Percentiles rank a stretch among this genome's conserved stretches.
Conservation (phyloP, 2,888 invertebrate species). For the Noctuana brunneofusca region DNA sequence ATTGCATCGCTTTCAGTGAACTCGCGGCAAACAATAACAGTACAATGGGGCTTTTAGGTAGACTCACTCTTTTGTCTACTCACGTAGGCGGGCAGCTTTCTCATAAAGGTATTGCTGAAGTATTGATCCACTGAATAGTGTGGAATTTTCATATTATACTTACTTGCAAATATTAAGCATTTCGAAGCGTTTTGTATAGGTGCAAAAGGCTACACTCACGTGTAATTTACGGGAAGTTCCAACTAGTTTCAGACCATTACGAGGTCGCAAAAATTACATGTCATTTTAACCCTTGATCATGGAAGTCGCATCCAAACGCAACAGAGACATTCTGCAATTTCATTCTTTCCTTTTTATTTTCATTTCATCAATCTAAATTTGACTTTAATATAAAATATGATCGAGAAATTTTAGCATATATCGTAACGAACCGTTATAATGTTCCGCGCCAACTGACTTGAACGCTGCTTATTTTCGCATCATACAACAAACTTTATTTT, state of each 20-base stretch:
- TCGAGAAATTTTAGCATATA: constrained; percentile 15
- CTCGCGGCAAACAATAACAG: constrained; percentile 64
- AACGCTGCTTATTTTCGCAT: constrained; percentile 48
- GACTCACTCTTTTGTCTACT: constrained; percentile 64
- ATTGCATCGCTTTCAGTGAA: constrained; percentile 65
- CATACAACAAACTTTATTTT: constrained; percentile 62
- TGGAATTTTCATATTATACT: constrained; percentile 19
- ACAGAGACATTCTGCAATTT: not conserved
- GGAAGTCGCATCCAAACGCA: not conserved
- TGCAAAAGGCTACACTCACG: no score
- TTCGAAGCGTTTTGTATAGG: not conserved
- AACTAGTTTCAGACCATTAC: no score
- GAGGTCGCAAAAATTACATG: no score
- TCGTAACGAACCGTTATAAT: constrained; percentile 40
- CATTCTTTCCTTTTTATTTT: no score
- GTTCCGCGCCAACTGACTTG: constrained; percentile 37
- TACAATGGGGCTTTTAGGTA: constrained; percentile 72
- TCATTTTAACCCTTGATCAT: not conserved
- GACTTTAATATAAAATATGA: constrained; percentile 10
- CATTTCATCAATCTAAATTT: not conserved
- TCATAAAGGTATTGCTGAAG: constrained; percentile 28
- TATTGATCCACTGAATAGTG: constrained; percentile 23
- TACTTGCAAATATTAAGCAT: not conserved
- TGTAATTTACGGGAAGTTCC: no score
- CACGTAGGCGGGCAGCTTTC: constrained; percentile 36